phyloP scores from a whole-genome alignment of 2,797 vertebrate species.

The Sebastes flavidus region DNA sequence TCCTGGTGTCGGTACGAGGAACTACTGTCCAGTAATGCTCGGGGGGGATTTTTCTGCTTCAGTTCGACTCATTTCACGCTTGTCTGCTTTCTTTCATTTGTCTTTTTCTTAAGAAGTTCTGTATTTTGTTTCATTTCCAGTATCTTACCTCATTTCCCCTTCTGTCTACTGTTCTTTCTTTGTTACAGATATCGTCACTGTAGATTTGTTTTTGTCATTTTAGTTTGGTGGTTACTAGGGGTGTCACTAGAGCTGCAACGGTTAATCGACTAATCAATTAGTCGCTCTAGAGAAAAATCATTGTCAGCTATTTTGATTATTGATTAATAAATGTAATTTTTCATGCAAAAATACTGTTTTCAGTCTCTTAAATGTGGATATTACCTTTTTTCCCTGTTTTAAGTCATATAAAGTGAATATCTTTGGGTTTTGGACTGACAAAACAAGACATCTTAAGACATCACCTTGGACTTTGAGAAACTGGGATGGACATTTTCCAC shows the following conservation, averaged over 20 bases:
- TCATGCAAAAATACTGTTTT: too few relatives aligned
- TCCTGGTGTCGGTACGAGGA: slow-evolving; percentile 59
- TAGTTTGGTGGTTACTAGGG: background rate
- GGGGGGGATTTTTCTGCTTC: background rate
- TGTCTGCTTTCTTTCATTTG: slow-evolving; percentile 17
- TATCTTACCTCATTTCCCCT: background rate
- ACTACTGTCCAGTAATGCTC: background rate
- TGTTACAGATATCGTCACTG: background rate
- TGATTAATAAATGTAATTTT: too few relatives aligned
- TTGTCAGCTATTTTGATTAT: too few relatives aligned
- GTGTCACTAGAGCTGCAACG: background rate
- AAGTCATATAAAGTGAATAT: too few relatives aligned
- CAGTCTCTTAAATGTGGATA: too few relatives aligned
- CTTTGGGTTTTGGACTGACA: too few relatives aligned
- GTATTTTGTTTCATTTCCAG: background rate
- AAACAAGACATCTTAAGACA: too few relatives aligned
- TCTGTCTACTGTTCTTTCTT: background rate
- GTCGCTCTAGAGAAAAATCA: too few relatives aligned
- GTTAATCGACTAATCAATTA: too few relatives aligned
- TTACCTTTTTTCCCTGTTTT: too few relatives aligned
- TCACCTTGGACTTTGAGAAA: too few relatives aligned
- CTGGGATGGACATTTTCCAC: too few relatives aligned
- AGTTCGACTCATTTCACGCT: slow-evolving; percentile 12
- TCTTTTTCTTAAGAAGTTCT: background rate
- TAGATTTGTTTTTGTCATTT: background rate